Evolutionary conservation across 1,140 invertebrate species (phyloP), one percentile per base, ranked within the genome.

Genomic region (Charaxes varanes): DNA sequence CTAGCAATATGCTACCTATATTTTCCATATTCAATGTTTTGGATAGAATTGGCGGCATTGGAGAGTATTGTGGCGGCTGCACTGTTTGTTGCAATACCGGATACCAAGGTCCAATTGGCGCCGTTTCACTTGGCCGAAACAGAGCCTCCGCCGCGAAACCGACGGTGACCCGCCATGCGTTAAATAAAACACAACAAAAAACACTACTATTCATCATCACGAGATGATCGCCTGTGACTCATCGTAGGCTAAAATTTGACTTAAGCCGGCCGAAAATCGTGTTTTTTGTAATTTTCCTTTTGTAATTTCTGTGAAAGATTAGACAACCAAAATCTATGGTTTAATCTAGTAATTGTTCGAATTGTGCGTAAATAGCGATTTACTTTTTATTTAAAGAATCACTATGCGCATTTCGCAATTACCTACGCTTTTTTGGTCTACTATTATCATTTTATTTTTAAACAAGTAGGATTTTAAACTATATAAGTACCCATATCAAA

Each of bases 71-170:
- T 38, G 22, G 31, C 35, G 28, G 19, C 36, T 17, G 8, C 6
- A 7, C 21, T 47, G 44, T 41, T 31, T 47, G 44, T 41, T 31
- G 44, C 24, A 47, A 41, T 27, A 16, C 55, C 73, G 76, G 76
- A 80, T 65, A 80, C 67, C 76, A 78, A 81, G 76, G 71, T 72
- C 76, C 63, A 71, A 62, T 78, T 76, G 59, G 50, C 52, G 48
- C 57, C 55, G 72, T 77, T 80, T 68, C 72, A 73, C 72, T 68
- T 43, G 47, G 54, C 48, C 62, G 60, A 66, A 72, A 77, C 73
- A 64, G 66, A 73, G 69, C 68, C 63, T 63, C 51, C 48, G 28
- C 27, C 22, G 28, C 41, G 21, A 49, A 33, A 43, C 50, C 48
- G 49, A 49, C 46, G 53, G 46, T 48, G 35, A 48, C 56, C 59